Evolutionary conservation across 1,140 invertebrate species (phyloP).

Genomic region (Gonatopus flavifemur): DNA sequence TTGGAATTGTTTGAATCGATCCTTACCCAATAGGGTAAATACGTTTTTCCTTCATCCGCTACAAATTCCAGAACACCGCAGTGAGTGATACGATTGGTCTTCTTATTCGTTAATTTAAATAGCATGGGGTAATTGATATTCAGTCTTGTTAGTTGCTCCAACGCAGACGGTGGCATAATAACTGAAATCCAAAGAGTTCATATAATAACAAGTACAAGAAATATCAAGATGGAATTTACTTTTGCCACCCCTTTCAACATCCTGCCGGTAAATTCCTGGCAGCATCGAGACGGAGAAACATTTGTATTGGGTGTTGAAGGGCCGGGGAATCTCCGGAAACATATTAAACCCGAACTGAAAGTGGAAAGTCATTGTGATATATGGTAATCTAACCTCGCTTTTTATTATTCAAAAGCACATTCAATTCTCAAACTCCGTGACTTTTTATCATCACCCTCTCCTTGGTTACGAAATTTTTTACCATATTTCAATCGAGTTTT

Average conservation of each 20-base stretch:
- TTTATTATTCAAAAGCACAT: no score
- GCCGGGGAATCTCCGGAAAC: constrained; percentile 78
- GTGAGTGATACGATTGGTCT: constrained; percentile 85
- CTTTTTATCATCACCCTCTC: no score
- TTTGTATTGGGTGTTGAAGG: constrained; percentile 80
- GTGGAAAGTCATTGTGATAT: constrained; percentile 42
- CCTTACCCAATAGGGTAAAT: constrained; percentile 93
- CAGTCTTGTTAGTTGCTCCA: constrained; percentile 88
- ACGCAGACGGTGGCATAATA: constrained; percentile 95
- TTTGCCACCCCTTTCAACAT: constrained; percentile 97
- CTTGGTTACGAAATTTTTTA: no score
- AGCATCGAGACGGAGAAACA: constrained; percentile 97
- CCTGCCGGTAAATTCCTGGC: constrained; percentile 87
- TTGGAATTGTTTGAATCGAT: constrained; percentile 8
- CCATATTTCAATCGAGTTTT: no score
- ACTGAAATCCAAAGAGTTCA: constrained; percentile 63
- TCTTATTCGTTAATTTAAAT: constrained; percentile 93
- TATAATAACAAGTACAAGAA: neutral
- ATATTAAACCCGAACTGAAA: constrained; percentile 82
- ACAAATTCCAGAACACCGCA: constrained; percentile 99
- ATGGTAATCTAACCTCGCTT: constrained; percentile 16
- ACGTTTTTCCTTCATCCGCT: constrained; percentile 97
- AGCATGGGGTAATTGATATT: constrained; percentile 99
- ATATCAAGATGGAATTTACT: constrained; percentile 64
- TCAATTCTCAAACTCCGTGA: no score